These are phyloP conservation scores for Siniperca scherzeri DNA, from an alignment of 2,797 vertebrate genomes.

Conservation along the genomic window DNA sequence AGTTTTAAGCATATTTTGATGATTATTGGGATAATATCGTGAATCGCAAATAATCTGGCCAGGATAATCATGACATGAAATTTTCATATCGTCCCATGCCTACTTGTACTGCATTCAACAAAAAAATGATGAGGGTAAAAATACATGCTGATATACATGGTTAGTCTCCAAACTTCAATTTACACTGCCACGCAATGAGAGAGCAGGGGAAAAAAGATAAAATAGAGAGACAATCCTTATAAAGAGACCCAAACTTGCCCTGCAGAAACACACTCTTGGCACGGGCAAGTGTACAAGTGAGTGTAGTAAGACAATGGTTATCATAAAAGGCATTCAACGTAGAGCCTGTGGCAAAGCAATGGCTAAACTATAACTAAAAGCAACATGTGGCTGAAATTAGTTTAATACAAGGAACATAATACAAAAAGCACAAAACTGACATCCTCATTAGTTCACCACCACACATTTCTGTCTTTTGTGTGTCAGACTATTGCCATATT, in stretches of 20 bases:
- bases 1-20: too few relatives aligned
- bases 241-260: background rate
- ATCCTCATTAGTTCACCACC: slow-evolving; percentile 9
- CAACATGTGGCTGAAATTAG: background rate
- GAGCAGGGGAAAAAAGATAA: background rate
- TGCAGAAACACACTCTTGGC: background rate
- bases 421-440: slow-evolving; percentile 6
- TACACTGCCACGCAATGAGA: background rate
- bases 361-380: background rate
- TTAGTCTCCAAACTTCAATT: background rate
- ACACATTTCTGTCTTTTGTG: background rate
- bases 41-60: too few relatives aligned
- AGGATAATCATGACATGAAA: too few relatives aligned
- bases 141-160: background rate
- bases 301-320: background rate
- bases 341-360: background rate
- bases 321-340: background rate
- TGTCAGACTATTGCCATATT: slow-evolving; percentile 16
- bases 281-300: background rate
- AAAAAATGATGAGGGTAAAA: background rate
- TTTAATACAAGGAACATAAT: background rate
- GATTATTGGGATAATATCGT: too few relatives aligned
- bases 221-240: background rate
- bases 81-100: too few relatives aligned
- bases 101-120: background rate